Evolutionary conservation across 2,113 vertebrate species (phyloP), one percentile per base, ranked within the genome.

Genomic region (Diadophis punctatus): DNA sequence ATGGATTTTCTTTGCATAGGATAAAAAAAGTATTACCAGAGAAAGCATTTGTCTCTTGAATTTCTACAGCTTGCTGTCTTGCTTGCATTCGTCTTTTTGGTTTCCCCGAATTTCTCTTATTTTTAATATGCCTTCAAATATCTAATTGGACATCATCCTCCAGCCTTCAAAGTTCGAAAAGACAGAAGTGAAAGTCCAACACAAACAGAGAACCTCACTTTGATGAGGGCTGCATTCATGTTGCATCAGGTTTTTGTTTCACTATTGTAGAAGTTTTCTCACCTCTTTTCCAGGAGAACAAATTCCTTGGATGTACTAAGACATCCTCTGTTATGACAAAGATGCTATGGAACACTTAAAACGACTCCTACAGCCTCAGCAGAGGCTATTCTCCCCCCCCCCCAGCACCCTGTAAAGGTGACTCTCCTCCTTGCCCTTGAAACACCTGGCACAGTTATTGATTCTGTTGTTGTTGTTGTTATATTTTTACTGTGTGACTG

Each of bases 311-410:
- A 80, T n/a, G 18, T 27, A 14, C 88, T 27, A 20, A 84, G 25
- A 12, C 23, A 55, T 10, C 22, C 14, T 89, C 16, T 55, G 7
- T 51, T 53, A 27, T 80, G 87, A 80, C 8, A 8, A 25, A 51
- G 27, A 34, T 23, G 39, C 22, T 39, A 20, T 30, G 27, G 18
- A 20, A 48, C 16, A 49, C n/a, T n/a, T 58, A 39, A 43, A 30
- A 20, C 3, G 14, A 88, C 25, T 60, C 60, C 1, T 27, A 4
- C 30, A 27, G 20, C 46, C 1, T 12, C 23, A 25, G 9, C 9
- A 63, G 18, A 52, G 34, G 4, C 16, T 46, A 10, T 46, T 12
- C 1, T 8, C 1, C 0, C 0, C 9, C 1, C 0, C 20, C 49
- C 25, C 18, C 3, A 46, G 27, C 10, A 23, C 20, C 27, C 4